Conservation (phyloP, 2,113 vertebrate genomes). For the Antechinus flavipes region DNA sequence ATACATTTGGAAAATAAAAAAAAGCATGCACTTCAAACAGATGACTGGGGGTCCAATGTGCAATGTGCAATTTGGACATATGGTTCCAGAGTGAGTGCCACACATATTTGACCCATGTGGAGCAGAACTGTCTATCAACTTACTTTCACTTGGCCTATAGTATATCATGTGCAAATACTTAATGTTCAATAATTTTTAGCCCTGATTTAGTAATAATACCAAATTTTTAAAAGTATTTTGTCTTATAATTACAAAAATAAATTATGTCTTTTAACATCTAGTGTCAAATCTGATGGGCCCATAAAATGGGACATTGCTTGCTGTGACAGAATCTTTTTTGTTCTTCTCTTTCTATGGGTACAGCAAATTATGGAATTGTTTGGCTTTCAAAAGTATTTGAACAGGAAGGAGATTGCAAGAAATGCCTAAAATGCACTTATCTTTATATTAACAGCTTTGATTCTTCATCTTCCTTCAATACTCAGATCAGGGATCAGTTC, state of each 20-base stretch:
- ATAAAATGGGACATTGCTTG: background rate
- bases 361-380: background rate
- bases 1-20: background rate
- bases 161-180: background rate
- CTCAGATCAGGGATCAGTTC: background rate
- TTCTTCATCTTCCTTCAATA: background rate
- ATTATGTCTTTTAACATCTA: background rate
- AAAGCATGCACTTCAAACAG: background rate
- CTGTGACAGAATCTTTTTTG: background rate
- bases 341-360: background rate
- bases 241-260: background rate
- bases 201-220: background rate
- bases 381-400: background rate
- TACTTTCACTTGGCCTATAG: background rate
- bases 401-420: background rate
- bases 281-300: background rate
- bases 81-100: background rate
- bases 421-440: background rate
- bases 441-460: background rate
- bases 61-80: background rate
- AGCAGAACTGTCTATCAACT: background rate
- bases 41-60: background rate
- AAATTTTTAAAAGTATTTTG: background rate
- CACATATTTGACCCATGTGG: background rate
- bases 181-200: background rate